These are phyloP conservation scores for Pandion haliaetus DNA, from an alignment of 2,113 vertebrate species.

Conservation along the genomic window DNA sequence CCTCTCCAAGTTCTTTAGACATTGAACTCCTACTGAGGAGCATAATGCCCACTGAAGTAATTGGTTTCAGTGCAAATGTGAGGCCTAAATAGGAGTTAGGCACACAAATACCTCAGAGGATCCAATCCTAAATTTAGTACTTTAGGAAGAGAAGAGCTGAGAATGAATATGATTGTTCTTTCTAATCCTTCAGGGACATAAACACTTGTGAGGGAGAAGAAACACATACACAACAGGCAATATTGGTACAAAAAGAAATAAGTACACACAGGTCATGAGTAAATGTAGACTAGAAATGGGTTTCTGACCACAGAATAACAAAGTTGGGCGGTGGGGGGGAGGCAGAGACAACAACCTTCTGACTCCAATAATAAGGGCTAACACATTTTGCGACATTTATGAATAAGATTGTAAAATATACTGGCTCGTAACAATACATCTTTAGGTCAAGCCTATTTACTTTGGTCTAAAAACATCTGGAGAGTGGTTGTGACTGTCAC, in stretches of 20 bases:
- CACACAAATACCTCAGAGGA: background rate
- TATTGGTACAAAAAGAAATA: background rate
- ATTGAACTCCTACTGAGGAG: background rate
- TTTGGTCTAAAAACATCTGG: background rate
- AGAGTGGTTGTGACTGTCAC: background rate
- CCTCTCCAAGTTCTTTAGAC: background rate
- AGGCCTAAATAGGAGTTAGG: background rate
- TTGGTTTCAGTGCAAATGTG: background rate
- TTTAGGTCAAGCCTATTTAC: background rate
- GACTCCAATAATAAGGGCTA: background rate
- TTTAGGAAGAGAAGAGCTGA: background rate
- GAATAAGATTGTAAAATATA: background rate
- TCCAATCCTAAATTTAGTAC: background rate
- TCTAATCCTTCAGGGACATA: background rate
- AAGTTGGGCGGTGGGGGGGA: fast-evolving
- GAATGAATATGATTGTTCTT: background rate
- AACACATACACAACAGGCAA: background rate
- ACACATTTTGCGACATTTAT: background rate
- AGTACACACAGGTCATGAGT: background rate
- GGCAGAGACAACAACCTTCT: background rate
- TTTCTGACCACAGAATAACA: background rate
- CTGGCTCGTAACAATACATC: background rate
- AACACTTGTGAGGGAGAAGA: background rate
- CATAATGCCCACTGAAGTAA: background rate
- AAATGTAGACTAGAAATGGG: background rate